Evolutionary conservation across 2,113 vertebrate species (phyloP).

Genomic region (Pygoscelis adeliae): DNA sequence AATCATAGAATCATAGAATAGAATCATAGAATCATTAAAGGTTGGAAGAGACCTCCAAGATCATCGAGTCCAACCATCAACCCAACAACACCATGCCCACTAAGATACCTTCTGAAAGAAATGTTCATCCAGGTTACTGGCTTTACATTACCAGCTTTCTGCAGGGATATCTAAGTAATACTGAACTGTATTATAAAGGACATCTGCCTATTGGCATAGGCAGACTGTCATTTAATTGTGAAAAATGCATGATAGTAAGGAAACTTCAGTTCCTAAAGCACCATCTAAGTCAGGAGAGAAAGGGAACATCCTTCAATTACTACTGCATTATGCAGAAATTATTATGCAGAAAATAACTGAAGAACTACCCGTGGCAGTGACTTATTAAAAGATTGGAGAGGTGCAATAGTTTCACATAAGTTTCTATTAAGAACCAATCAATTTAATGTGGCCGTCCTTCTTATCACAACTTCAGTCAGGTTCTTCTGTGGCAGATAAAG

Average conservation of each 20-base stretch:
- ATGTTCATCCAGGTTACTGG: neutral
- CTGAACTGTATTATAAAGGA: neutral
- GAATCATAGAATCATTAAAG: no score
- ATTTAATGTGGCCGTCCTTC: neutral
- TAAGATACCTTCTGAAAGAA: neutral
- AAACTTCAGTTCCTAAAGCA: neutral
- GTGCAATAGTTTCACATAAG: accelerated
- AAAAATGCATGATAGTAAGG: neutral
- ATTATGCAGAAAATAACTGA: neutral
- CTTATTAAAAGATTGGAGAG: neutral
- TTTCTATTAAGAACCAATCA: neutral
- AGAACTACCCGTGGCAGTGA: accelerated
- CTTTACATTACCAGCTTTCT: neutral
- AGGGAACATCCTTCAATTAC: neutral
- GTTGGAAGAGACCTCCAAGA: no score
- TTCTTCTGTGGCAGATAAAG: constrained; percentile 9
- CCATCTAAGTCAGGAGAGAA: neutral
- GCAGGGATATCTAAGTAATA: neutral
- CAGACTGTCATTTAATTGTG: neutral
- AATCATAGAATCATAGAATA: no score
- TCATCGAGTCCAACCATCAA: no score
- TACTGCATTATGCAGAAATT: neutral
- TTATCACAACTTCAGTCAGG: neutral
- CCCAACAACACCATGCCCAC: no score
- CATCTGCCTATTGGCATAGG: neutral